Conservation (phyloP, 2,888 invertebrate species). For the Acanthosoma haemorrhoidale region DNA sequence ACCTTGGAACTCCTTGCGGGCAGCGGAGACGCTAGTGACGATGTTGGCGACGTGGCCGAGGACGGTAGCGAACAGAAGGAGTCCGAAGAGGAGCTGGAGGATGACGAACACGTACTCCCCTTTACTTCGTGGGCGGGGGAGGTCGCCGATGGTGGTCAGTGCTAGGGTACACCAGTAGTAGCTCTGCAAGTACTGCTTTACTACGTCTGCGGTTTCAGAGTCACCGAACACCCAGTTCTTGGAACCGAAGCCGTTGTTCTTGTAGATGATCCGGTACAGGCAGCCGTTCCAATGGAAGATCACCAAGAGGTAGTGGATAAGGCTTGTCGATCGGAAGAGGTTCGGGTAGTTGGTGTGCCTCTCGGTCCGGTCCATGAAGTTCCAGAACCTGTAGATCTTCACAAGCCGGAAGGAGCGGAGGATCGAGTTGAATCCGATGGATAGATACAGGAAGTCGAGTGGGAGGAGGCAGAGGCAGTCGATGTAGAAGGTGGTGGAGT, state of each 20-base stretch:
- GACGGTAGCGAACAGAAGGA: constrained; percentile 92
- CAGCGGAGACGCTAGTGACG: constrained; percentile 94
- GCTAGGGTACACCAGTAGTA: constrained; percentile 98
- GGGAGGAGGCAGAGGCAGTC: constrained; percentile 97
- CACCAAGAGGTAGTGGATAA: constrained; percentile 93
- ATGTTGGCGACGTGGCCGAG: constrained; percentile 97
- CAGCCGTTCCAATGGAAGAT: constrained; percentile 99
- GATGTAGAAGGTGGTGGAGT: constrained; percentile 95
- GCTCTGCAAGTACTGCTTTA: constrained; percentile 93
- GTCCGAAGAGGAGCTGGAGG: constrained; percentile 86
- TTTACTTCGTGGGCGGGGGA: constrained; percentile 86
- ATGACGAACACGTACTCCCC: constrained; percentile 94
- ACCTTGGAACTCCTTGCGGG: constrained; percentile 98
- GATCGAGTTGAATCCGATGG: constrained; percentile 94
- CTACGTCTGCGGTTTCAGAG: constrained; percentile 78
- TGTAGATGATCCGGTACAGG: constrained; percentile 93
- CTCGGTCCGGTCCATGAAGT: constrained; percentile 96
- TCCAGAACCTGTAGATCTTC: constrained; percentile 97
- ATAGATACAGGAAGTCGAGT: constrained; percentile 94
- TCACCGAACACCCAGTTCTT: constrained; percentile 88
- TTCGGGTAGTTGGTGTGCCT: constrained; percentile 98
- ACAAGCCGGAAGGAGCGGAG: constrained; percentile 91
- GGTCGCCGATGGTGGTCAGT: constrained; percentile 89
- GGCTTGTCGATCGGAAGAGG: constrained; percentile 83
- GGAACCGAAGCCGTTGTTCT: constrained; percentile 90